phyloP scores from a whole-genome alignment of 2,113 vertebrate species.

The Chaetops frenatus region DNA sequence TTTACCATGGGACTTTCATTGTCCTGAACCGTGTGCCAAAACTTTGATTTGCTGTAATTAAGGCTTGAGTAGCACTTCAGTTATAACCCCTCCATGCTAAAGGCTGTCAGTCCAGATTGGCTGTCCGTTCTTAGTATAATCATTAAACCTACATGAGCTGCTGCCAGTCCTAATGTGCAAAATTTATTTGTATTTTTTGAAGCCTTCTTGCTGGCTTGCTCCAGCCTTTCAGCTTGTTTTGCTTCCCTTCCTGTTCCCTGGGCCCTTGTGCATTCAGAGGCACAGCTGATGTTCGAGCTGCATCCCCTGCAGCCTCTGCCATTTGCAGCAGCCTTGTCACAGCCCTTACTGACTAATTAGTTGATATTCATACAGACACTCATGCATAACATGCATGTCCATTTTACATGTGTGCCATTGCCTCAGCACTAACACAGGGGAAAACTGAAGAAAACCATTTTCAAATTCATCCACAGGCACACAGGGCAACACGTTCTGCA shows the following conservation, averaged over 20 bases:
- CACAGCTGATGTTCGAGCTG: accelerated
- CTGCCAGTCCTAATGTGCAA: background rate
- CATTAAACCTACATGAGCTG: background rate
- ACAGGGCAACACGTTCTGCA: background rate
- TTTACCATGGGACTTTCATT: background rate
- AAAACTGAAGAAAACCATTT: background rate
- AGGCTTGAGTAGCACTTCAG: background rate
- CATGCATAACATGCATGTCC: background rate
- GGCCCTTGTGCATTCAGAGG: background rate
- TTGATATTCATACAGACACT: background rate
- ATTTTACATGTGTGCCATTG: accelerated
- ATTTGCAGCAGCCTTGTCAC: background rate
- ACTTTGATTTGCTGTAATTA: background rate
- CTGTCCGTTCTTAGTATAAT: background rate
- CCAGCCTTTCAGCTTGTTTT: background rate
- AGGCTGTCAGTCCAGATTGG: background rate
- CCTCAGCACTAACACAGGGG: background rate
- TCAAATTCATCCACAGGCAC: background rate
- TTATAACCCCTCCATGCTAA: background rate
- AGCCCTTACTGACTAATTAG: background rate
- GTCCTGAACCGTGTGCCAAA: background rate
- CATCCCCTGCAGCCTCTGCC: background rate
- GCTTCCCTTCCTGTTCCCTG: background rate
- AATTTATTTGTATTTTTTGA: background rate
- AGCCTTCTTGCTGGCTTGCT: background rate